Evolutionary conservation across 1,140 invertebrate species (phyloP), one percentile per base, ranked within the genome.

Genomic region (Leptinotarsa texana): DNA sequence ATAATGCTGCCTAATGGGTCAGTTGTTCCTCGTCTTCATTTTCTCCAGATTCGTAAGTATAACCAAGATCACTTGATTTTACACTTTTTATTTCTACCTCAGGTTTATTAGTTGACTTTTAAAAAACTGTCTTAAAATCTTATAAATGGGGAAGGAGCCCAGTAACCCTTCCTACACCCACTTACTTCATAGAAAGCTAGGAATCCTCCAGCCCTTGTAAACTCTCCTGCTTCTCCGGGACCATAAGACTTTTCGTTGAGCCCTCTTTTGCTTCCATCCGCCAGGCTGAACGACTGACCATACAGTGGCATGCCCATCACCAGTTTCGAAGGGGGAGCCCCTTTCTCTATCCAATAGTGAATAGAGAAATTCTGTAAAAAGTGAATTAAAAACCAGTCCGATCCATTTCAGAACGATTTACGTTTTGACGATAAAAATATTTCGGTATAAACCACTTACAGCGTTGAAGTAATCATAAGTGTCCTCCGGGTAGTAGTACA

Each of bases 121-220:
- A 42, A 42, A 33, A 42, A 42, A 42, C 0, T 11, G 27, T 2
- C 27, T 6, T 33, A 6, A 33, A 8, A 33, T 33, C 6, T 33
- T 27, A 27, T 27, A 27, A 27, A 33, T 33, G 8, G 33, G 6
- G 8, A 33, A 33, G 33, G 6, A 33, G 33, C 33, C 6, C 33
- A 11, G 33, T 33, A 33, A 33, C 33, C 8, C 8, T 33, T 33
- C 33, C 8, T 33, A 33, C 8, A 33, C 1, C 33, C 33, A 57
- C n/a, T 57, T 85, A 93, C 92, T 88, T 96, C 94, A 83, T 95
- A 96, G 84, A 93, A 97, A 1, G 94, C 89, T 51, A 96, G 87
- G 80, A 95, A 93, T 67, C 95, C 95, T 75, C 90, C 87, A 4
- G 94, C 91, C 75, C 91, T 87, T 0, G 95, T 96, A 77, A 90